These are phyloP conservation scores for Hephaestus fuliginosus DNA, from an alignment of 2,797 vertebrate genomes.

Conservation along the genomic window DNA sequence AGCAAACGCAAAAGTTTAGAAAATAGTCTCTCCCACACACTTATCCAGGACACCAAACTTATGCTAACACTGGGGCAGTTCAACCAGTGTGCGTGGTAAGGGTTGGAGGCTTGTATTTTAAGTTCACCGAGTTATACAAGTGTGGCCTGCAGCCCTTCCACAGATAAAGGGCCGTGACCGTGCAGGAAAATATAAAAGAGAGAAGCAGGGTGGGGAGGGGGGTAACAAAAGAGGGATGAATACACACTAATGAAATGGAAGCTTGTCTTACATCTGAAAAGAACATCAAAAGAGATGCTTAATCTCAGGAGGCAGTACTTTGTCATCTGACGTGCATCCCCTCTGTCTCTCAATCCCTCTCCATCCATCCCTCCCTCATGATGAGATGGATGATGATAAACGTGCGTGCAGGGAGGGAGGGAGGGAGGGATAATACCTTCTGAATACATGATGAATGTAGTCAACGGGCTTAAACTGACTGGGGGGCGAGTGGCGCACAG, in stretches of 20 bases:
- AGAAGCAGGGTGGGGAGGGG: slow-evolving; percentile 3
- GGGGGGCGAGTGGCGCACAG: slow-evolving; percentile 66
- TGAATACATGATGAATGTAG: slow-evolving; percentile 92
- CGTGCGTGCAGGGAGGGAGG: slow-evolving; percentile 53
- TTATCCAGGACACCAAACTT: slow-evolving; percentile 17
- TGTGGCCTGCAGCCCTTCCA: slow-evolving; percentile 64
- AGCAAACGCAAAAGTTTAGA: background rate
- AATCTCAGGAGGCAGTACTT: slow-evolving; percentile 67
- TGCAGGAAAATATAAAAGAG: slow-evolving; percentile 60
- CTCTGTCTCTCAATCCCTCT: slow-evolving; percentile 63
- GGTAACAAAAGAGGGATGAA: slow-evolving; percentile 69
- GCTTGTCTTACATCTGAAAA: slow-evolving; percentile 69
- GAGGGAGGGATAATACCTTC: slow-evolving; percentile 82
- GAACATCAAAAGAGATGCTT: slow-evolving; percentile 75
- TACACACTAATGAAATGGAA: slow-evolving; percentile 61
- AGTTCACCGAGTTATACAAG: slow-evolving; percentile 64
- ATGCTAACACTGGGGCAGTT: background rate
- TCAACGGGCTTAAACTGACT: slow-evolving; percentile 85
- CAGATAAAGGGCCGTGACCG: slow-evolving; percentile 62
- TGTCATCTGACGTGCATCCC: slow-evolving; percentile 53
- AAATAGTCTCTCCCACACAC: background rate
- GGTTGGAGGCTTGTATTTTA: slow-evolving; percentile 37
- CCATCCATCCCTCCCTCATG: slow-evolving; percentile 64
- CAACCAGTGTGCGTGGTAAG: slow-evolving; percentile 16
- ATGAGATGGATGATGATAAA: slow-evolving; percentile 77